A percentile compares a stretch with the other conserved stretches of the same genome.
These are phyloP conservation scores for Melospiza georgiana DNA, from an alignment of 2,113 vertebrate species.

Conservation along the genomic window DNA sequence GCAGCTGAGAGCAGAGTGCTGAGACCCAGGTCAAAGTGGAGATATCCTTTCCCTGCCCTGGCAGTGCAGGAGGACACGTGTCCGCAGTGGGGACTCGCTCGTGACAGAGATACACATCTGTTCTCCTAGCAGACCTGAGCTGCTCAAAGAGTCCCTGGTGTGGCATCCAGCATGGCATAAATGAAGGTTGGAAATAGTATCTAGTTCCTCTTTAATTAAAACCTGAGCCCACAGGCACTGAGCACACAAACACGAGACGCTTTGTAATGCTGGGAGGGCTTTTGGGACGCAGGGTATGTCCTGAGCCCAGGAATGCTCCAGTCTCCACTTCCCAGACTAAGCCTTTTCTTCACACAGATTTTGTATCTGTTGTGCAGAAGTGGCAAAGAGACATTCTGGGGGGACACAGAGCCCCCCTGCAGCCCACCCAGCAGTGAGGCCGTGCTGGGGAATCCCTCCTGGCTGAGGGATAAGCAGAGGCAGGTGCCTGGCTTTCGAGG, in stretches of 20 bases:
- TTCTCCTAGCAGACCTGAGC: neutral
- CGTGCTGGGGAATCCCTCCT: rapidly evolving
- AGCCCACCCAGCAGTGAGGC: neutral
- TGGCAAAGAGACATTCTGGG: neutral
- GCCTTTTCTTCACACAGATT: neutral
- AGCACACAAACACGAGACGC: neutral
- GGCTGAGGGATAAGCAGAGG: neutral
- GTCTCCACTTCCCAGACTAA: neutral
- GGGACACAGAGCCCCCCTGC: neutral
- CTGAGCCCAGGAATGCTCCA: neutral
- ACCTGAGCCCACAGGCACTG: neutral
- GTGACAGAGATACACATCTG: neutral
- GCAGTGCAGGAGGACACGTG: neutral
- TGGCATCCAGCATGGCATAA: neutral
- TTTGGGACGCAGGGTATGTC: neutral
- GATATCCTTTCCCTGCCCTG: neutral
- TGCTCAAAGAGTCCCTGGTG: neutral
- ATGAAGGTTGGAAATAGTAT: neutral
- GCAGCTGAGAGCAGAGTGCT: neutral
- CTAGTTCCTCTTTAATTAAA: slow-evolving; percentile 6
- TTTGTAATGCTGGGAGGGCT: neutral
- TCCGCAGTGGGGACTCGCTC: rapidly evolving
- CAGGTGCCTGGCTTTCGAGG: neutral
- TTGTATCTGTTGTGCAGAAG: neutral
- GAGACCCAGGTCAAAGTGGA: neutral